A percentile compares a stretch with the other conserved stretches of the same genome.
Conservation (phyloP, 2,113 vertebrate genomes). For the Azemiops feae region DNA sequence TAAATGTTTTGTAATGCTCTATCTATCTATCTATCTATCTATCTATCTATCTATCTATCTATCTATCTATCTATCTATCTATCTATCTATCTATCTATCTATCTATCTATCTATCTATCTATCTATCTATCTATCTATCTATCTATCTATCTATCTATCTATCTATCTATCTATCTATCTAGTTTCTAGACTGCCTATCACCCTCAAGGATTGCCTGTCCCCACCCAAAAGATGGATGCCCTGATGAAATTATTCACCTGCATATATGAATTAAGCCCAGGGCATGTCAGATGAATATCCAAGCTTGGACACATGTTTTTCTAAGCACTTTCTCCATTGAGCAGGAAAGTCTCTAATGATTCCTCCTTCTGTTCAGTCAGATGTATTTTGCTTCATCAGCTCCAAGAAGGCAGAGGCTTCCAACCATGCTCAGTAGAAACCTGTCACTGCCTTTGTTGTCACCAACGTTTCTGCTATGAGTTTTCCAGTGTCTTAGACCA, state of each 20-base stretch:
- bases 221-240: too few species aligned
- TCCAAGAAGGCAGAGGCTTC: neutral
- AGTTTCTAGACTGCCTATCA: too few species aligned
- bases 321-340: neutral
- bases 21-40: too few species aligned
- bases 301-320: neutral
- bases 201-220: too few species aligned
- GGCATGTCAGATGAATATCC: neutral
- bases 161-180: too few species aligned
- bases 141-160: too few species aligned
- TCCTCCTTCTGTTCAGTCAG: neutral
- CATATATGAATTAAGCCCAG: neutral
- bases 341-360: neutral
- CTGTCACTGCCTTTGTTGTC: neutral
- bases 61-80: too few species aligned
- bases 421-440: neutral
- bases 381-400: neutral
- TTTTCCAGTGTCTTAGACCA: neutral
- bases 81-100: too few species aligned
- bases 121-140: too few species aligned
- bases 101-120: too few species aligned
- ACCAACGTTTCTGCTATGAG: neutral
- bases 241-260: too few species aligned
- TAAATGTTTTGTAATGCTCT: neutral
- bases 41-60: fast-evolving